Evolutionary conservation across 2,888 invertebrate genomes (phyloP), one percentile per base, ranked within the genome.

Genomic region (Synanthedon formicaeformis): DNA sequence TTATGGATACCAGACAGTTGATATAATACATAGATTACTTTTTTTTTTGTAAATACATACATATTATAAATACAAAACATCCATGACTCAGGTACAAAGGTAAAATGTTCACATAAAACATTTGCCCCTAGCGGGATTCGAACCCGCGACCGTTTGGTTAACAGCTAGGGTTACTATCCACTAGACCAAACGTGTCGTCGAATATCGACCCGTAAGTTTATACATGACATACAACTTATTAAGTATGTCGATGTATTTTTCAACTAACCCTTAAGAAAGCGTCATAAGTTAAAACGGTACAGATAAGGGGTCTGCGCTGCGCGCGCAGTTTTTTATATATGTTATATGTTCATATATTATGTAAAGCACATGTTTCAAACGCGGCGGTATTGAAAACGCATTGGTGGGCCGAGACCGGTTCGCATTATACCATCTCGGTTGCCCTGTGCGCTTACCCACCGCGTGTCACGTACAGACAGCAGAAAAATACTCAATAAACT

Each of bases 351-450:
- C 34, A 34, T 34, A 34, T 34, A 34, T 65, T 72, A 67, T 63
- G 60, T 63, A 65, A 63, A 78, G 79, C 82, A 78, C 80, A 69
- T 82, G 80, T 80, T 79, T 64, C 63, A 62, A 66, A 62, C 58
- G 65, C 60, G 54, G 54, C 53, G 60, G 65, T 65, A 74, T 72
- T 73, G 72, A 74, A 72, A 73, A 73, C 73, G 72, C 81, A 75
- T 71, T 74, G 78, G 81, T 80, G 83, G 81, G 73, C 72, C 58
- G 55, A 40, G 63, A 82, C 81, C 81, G 81, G 81, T 82, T 72
- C 56, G 69, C 59, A 78, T 79, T 77, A 80, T 78, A 73, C 74
- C 66, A 61, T 64, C 61, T 65, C 58, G 52, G 61, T 63, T 63
- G 61, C 48, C 11, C 51, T 27, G 51, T 51, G 51, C 53, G 53